Evolutionary conservation across 2,888 invertebrate genomes (phyloP).

Genomic region (Heliconius cydno): DNA sequence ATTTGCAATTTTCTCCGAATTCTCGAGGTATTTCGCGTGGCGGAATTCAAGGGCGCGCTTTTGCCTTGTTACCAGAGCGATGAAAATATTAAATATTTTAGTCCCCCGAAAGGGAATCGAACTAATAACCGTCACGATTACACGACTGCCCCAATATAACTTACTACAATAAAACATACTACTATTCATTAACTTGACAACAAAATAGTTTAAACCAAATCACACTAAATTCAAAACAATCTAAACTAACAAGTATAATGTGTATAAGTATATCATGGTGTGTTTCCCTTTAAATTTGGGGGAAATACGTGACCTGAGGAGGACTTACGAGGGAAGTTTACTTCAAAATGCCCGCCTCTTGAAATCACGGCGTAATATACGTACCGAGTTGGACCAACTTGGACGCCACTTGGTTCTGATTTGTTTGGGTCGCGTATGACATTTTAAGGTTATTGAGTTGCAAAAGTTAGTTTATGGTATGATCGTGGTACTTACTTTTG

Average conservation of each 20-base stretch:
- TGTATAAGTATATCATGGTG: conserved; percentile 48
- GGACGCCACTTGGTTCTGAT: conserved; percentile 50
- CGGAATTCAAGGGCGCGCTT: too few species aligned
- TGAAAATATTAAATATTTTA: too few species aligned
- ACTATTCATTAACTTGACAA: too few species aligned
- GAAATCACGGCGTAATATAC: conserved; percentile 46
- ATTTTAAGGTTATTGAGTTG: conserved; percentile 38
- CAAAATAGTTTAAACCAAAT: conserved; percentile 4
- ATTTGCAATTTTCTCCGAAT: too few species aligned
- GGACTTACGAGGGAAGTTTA: conserved; percentile 73
- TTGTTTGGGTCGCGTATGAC: conserved; percentile 47
- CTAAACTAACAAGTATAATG: not conserved
- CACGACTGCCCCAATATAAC: not conserved
- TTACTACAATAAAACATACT: not conserved
- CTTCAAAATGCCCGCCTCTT: conserved; percentile 54
- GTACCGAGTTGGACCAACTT: conserved; percentile 51
- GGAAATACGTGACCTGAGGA: conserved; percentile 73
- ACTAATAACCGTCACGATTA: too few species aligned
- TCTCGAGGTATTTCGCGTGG: too few species aligned
- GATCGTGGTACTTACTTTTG: conserved; percentile 2
- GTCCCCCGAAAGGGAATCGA: too few species aligned
- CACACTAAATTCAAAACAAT: conserved; percentile 33
- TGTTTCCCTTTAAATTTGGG: conserved; percentile 78
- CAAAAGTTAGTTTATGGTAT: not conserved
- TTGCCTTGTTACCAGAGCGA: too few species aligned